phyloP scores from a whole-genome alignment of 35 echinoderm and acorn worm genomes.

The Diadema setosum region DNA sequence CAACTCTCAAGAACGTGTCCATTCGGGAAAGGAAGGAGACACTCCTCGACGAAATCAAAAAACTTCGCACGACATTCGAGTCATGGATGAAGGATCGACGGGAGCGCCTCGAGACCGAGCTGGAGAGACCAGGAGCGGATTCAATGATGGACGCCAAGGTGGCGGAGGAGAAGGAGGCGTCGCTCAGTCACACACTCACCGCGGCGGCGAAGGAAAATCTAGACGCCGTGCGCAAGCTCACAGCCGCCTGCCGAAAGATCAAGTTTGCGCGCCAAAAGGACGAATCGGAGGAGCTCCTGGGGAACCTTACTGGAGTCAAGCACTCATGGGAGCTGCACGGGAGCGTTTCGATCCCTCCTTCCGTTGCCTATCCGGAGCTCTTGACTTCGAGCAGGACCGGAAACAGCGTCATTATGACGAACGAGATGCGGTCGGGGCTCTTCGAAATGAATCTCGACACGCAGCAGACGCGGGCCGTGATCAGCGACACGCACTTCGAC shows the following conservation, averaged over 20 bases:
- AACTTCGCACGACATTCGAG: background rate
- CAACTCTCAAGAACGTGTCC: background rate
- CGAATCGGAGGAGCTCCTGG: background rate
- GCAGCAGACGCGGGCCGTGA: background rate
- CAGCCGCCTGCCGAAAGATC: conserved; percentile 14
- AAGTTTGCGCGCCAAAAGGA: background rate
- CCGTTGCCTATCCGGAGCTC: background rate
- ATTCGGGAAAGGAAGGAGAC: background rate
- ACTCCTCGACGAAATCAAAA: background rate
- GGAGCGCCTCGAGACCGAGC: background rate
- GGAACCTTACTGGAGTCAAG: background rate
- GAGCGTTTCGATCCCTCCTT: background rate
- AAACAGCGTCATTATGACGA: background rate
- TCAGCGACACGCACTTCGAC: background rate
- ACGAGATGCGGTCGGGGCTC: background rate
- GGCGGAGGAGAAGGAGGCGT: background rate
- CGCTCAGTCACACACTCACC: background rate
- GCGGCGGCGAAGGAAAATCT: background rate
- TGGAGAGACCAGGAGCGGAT: background rate
- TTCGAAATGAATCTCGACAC: background rate
- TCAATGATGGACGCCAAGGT: background rate
- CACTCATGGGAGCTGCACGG: background rate
- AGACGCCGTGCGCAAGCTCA: background rate
- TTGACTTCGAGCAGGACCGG: background rate
- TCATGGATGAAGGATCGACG: background rate